Percentiles rank a stretch among this genome's conserved stretches.
Conservation (phyloP, 2,888 invertebrate species). For the Scaptomyza tumidula region DNA sequence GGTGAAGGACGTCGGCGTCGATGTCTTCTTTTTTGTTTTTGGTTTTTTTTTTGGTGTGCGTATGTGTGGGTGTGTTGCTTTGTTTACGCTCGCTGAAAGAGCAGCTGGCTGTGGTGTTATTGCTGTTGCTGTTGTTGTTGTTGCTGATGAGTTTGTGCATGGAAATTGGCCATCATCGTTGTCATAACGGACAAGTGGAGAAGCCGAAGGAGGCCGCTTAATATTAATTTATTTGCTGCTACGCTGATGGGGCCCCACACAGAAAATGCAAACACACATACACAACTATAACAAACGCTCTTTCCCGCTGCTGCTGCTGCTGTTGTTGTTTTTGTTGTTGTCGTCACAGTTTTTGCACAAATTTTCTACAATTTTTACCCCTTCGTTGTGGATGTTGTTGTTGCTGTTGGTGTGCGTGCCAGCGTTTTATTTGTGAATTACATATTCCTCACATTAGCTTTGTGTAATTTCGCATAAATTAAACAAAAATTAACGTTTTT, state of each 20-base stretch:
- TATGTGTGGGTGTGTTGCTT: slow-evolving; percentile 44
- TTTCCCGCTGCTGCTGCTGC: slow-evolving; percentile 27
- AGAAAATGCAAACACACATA: slow-evolving; percentile 29
- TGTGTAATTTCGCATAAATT: slow-evolving; percentile 69
- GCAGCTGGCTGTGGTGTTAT: slow-evolving; percentile 64
- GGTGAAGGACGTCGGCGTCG: slow-evolving; percentile 72
- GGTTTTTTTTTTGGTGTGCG: slow-evolving; percentile 3
- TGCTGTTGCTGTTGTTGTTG: slow-evolving; percentile 20
- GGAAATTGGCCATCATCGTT: slow-evolving; percentile 59
- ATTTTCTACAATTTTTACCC: slow-evolving; percentile 53
- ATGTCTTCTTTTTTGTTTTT: slow-evolving; percentile 9
- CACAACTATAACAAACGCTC: slow-evolving; percentile 33
- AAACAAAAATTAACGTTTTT: slow-evolving; percentile 65
- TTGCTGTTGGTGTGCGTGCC: slow-evolving; percentile 42
- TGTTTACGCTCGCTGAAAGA: slow-evolving; percentile 71
- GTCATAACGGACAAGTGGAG: slow-evolving; percentile 47
- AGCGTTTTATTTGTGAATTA: slow-evolving; percentile 55
- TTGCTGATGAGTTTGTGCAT: slow-evolving; percentile 32
- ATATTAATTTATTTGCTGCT: slow-evolving; percentile 71
- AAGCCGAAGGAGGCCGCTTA: slow-evolving; percentile 41
- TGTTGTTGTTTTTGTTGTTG: slow-evolving; percentile 33
- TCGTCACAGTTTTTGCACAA: slow-evolving; percentile 80
- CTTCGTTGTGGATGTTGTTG: slow-evolving; percentile 21
- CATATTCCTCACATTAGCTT: slow-evolving; percentile 61
- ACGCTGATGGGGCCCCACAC: slow-evolving; percentile 26